These are phyloP conservation scores for Ceryle rudis DNA, from an alignment of 2,797 vertebrate genomes.

Conservation along the genomic window DNA sequence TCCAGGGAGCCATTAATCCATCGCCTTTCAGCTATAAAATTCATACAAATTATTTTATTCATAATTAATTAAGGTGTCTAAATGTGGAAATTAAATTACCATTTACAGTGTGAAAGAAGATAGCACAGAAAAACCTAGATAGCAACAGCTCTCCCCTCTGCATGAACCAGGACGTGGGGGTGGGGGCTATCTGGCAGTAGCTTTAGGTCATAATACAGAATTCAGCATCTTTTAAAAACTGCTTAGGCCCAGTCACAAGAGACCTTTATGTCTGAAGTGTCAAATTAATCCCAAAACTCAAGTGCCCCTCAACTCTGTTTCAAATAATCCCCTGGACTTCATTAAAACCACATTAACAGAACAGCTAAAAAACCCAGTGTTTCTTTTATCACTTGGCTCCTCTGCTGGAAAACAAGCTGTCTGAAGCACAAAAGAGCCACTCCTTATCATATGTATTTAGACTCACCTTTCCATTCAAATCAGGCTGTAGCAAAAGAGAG, in stretches of 20 bases:
- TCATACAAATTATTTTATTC: constrained; percentile 6
- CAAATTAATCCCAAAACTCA: neutral
- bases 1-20: neutral
- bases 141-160: neutral
- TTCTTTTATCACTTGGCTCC: neutral
- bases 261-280: neutral
- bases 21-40: neutral
- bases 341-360: neutral
- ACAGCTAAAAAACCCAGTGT: neutral
- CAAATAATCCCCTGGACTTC: neutral
- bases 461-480: constrained; percentile 53
- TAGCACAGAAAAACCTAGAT: neutral
- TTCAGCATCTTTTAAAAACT: neutral
- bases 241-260: neutral
- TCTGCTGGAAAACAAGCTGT: neutral
- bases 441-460: neutral
- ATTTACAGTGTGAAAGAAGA: neutral
- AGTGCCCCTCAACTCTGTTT: neutral
- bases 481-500: constrained; percentile 7
- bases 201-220: neutral
- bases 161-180: neutral
- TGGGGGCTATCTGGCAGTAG: neutral
- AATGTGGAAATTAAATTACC: constrained; percentile 40
- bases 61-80: constrained; percentile 38
- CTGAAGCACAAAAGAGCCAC: neutral